Evolutionary conservation across 64 coral and sea anemone species (phyloP).

Genomic region (Stichodactyla helianthus): DNA sequence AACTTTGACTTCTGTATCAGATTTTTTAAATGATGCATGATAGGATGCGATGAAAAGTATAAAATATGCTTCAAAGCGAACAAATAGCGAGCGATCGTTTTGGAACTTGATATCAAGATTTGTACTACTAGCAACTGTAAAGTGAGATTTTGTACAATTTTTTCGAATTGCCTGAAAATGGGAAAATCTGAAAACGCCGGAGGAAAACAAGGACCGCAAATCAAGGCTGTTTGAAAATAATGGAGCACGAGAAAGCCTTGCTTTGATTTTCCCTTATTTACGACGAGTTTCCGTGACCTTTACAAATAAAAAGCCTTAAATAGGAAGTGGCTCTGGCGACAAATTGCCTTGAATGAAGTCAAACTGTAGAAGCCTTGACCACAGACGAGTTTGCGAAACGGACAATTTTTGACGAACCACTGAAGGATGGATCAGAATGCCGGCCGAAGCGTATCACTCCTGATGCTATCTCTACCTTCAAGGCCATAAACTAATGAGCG

Average conservation of each 20-base stretch:
- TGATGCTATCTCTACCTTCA: conserved; percentile 15
- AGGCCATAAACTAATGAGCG: background rate
- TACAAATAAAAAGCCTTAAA: conserved; percentile 9
- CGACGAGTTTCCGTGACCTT: background rate
- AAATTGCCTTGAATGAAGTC: background rate
- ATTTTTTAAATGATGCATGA: background rate
- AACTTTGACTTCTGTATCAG: background rate
- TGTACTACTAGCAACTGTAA: background rate
- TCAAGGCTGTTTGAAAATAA: background rate
- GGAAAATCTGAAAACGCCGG: background rate
- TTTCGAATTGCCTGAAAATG: background rate
- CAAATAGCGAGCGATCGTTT: background rate
- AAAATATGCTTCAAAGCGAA: background rate
- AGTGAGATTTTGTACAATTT: background rate
- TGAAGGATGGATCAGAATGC: background rate
- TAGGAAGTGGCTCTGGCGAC: background rate
- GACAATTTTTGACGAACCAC: background rate
- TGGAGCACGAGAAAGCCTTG: background rate
- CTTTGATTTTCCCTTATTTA: background rate
- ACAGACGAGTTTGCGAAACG: background rate
- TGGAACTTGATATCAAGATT: background rate
- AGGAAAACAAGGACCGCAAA: background rate
- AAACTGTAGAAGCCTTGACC: background rate
- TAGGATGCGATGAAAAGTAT: background rate
- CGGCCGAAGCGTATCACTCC: background rate